A percentile compares a stretch with the other conserved stretches of the same genome.
phyloP scores from a whole-genome alignment of 2,888 invertebrate species.

The Cecidostiba fungosa region DNA sequence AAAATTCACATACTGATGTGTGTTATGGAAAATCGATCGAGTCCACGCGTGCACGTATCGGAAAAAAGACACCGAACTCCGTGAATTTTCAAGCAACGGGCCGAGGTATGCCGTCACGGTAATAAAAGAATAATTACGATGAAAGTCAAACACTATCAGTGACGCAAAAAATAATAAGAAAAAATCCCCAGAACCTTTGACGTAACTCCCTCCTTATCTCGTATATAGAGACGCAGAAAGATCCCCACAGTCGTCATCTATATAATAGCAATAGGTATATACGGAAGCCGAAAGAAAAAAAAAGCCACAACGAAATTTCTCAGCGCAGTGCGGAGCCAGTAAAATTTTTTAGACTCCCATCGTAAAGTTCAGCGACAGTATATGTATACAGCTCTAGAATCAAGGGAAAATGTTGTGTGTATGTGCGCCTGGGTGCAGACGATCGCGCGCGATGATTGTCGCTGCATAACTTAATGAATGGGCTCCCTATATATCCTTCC shows the following conservation, averaged over 20 bases:
- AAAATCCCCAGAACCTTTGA: conserved; percentile 32
- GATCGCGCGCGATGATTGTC: conserved; percentile 61
- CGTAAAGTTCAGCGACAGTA: neutral
- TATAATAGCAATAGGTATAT: too few relatives aligned
- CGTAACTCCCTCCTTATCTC: conserved; percentile 20
- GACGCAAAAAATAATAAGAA: too few relatives aligned
- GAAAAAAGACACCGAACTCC: neutral
- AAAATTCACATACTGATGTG: neutral
- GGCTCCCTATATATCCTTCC: conserved; percentile 58
- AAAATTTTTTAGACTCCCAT: conserved; percentile 5
- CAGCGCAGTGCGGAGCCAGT: neutral
- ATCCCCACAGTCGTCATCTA: neutral
- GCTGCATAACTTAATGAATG: conserved; percentile 65
- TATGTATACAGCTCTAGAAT: neutral
- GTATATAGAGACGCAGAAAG: neutral
- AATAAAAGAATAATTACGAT: conserved; percentile 42
- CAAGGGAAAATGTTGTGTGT: conserved; percentile 16
- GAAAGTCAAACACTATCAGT: neutral
- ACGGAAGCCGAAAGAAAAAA: neutral
- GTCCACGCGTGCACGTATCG: too few relatives aligned
- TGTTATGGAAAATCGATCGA: neutral
- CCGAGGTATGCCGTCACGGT: conserved; percentile 33
- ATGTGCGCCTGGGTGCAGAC: conserved; percentile 30
- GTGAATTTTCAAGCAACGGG: conserved; percentile 45
- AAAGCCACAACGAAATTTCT: conserved; percentile 4